phyloP scores from a whole-genome alignment of 23 tunicate genomes.

The Ascidia mentula region DNA sequence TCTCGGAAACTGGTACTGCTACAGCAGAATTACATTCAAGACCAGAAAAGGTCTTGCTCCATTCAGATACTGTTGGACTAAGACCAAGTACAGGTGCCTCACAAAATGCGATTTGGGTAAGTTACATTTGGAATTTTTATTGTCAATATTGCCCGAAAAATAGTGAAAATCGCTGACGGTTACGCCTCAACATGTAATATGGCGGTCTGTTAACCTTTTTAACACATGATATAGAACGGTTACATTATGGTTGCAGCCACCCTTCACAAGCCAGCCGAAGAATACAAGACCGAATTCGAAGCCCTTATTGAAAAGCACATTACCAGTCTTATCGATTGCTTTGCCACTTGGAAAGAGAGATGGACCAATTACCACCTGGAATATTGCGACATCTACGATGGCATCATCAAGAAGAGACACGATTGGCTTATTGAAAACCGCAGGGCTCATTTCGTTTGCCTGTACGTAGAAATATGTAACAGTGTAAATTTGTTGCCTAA shows the following conservation, averaged over 20 bases:
- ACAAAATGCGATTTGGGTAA: slow-evolving; percentile 12
- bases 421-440: background rate
- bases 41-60: background rate
- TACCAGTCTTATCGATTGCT: background rate
- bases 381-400: background rate
- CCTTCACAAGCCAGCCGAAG: background rate
- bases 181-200: no score
- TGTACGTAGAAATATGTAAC: no score
- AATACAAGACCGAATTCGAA: background rate
- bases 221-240: no score
- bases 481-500: no score
- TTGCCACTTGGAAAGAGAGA: background rate
- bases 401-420: slow-evolving; percentile 10
- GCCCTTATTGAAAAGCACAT: background rate
- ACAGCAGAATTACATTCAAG: background rate
- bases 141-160: no score
- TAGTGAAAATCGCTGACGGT: no score
- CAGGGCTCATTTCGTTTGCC: slow-evolving; percentile 6
- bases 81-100: slow-evolving; percentile 1
- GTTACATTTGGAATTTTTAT: no score
- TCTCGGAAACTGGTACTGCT: slow-evolving; percentile 21
- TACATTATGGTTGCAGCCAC: background rate
- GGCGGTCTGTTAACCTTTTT: no score
- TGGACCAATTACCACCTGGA: slow-evolving; percentile 13
- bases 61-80: background rate